A percentile compares a stretch with the other conserved stretches of the same genome.
Conservation (phyloP, 2,797 vertebrate species). For the Cottoperca gobio region DNA sequence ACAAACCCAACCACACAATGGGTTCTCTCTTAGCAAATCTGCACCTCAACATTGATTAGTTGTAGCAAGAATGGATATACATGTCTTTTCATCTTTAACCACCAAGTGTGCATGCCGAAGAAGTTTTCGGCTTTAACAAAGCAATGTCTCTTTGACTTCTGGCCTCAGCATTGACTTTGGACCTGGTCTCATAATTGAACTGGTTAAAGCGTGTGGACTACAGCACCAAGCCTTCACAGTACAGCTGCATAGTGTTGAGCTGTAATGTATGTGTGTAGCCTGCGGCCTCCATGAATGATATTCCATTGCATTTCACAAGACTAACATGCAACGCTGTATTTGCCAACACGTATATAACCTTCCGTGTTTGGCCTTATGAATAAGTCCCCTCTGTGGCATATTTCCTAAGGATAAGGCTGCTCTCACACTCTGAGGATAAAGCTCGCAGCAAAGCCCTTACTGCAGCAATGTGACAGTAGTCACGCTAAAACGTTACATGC, state of each 20-base stretch:
- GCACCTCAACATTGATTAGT: not conserved
- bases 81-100: not conserved
- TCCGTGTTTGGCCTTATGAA: constrained; percentile 30
- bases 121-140: not conserved
- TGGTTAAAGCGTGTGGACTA: not conserved
- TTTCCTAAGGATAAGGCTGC: constrained; percentile 36
- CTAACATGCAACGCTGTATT: constrained; percentile 15
- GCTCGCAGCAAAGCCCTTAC: constrained; percentile 13
- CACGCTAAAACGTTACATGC: not conserved
- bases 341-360: constrained; percentile 27
- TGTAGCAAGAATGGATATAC: not conserved
- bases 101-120: not conserved
- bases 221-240: not conserved
- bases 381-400: constrained; percentile 25
- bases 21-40: not conserved
- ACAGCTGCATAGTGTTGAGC: not conserved
- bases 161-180: not conserved
- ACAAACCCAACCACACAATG: not conserved
- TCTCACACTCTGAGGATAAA: constrained; percentile 32
- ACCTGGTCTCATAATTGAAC: not conserved
- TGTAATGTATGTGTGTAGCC: constrained; percentile 10
- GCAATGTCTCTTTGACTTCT: not conserved
- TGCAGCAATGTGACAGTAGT: constrained; percentile 23
- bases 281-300: constrained; percentile 19
- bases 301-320: constrained; percentile 20